These are phyloP conservation scores for Anguilla obscura DNA, from an alignment of 2,797 vertebrate genomes.

Conservation along the genomic window DNA sequence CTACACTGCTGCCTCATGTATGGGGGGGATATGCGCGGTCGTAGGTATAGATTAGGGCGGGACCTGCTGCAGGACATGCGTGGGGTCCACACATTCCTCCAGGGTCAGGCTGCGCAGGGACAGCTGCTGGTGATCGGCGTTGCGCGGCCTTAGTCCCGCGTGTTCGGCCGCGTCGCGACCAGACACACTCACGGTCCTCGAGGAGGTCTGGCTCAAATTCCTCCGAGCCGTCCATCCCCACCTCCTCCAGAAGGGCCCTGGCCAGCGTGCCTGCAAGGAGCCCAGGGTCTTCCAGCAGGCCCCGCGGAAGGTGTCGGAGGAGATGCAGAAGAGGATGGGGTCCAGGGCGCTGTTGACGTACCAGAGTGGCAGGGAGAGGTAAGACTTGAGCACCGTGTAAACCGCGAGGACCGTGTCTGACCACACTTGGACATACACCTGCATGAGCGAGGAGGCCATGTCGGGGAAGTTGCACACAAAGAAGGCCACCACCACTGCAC, in stretches of 20 bases:
- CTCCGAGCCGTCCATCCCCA: slow-evolving; percentile 25
- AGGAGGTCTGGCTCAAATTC: slow-evolving; percentile 48
- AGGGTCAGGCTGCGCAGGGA: slow-evolving; percentile 32
- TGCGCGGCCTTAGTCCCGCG: slow-evolving; percentile 30
- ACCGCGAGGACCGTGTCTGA: slow-evolving; percentile 62
- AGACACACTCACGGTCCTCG: slow-evolving; percentile 47
- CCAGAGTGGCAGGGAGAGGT: slow-evolving; percentile 76
- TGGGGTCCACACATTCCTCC: neutral
- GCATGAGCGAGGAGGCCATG: slow-evolving; percentile 76
- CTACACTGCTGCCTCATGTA: too few species aligned
- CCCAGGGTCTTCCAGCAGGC: slow-evolving; percentile 70
- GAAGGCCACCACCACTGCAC: slow-evolving; percentile 72
- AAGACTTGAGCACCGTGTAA: slow-evolving; percentile 74
- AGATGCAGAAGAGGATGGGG: slow-evolving; percentile 76
- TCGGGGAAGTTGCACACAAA: slow-evolving; percentile 78
- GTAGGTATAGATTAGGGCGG: neutral
- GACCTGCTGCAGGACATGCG: neutral
- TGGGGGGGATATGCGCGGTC: neutral
- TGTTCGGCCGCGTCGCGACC: slow-evolving; percentile 47
- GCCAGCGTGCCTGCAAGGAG: slow-evolving; percentile 50
- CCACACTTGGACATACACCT: slow-evolving; percentile 73
- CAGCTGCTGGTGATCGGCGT: slow-evolving; percentile 20
- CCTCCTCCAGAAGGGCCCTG: slow-evolving; percentile 19
- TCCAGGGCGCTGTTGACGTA: slow-evolving; percentile 76
- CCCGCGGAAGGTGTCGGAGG: slow-evolving; percentile 71